Base-by-base conservation (phyloP, 2,113 vertebrate genomes). In the Ellobius talpinus region DNA sequence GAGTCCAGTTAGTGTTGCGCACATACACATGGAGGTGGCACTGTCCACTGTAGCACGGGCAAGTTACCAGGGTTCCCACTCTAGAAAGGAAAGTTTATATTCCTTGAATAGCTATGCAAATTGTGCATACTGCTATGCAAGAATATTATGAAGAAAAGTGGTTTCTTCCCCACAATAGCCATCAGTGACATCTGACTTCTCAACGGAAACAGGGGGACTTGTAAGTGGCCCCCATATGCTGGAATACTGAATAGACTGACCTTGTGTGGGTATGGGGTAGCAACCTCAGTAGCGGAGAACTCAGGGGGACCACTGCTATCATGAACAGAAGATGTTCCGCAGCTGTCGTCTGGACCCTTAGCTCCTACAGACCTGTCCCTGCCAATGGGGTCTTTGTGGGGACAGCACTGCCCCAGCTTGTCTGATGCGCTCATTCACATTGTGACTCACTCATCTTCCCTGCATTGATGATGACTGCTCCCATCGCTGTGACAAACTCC, bases 241-340 rank as follows among this genome's bases (percentile, higher is more conserved):
- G 78, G 52, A 39, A 58, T n/a, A 26, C 3, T 82, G 50, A n/a
- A 23, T 58, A n/a, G 78, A 50, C 1, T 58, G 33, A 23, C 33
- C 78, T 12, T 55, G 10, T n/a, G 7, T 24, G 5, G 21, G 33
- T 26, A 55, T 82, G 11, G 3, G 21, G 11, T 24, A 55, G 33
- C 78, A 81, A 16, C 78, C 33, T n/a, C 50, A 3, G 36, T 36
- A n/a, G 33, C 3, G 55, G 78, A 81, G 9, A 50, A 78, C 5
- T 13, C 78, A 55, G 36, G 50, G 36, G 50, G 31, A 33, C 47
- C 3, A 33, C 12, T 17, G 17, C 31, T 19, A 29, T 11, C 8
- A 36, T 0, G 9, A 11, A 31, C 77, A 52, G 29, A 52, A 2
- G 29, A 13, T 1, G 5, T 4, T 17, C 47, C 29, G 3, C 17